phyloP scores from a whole-genome alignment of 2,797 vertebrate species.

The Craterocephalus amniculus region DNA sequence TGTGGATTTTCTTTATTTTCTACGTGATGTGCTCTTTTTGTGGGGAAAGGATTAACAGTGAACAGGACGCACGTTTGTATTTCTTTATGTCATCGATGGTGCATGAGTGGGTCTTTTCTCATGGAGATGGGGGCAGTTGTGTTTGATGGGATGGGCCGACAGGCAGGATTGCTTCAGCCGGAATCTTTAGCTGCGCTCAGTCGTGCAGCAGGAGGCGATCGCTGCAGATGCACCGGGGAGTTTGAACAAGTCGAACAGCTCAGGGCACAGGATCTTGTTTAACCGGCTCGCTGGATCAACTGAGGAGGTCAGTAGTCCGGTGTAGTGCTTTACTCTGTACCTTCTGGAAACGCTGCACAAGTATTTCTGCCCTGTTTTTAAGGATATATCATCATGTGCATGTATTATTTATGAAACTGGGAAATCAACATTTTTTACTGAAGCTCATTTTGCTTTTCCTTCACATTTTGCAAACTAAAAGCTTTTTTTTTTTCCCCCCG shows the following conservation, averaged over 20 bases:
- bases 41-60: not conserved
- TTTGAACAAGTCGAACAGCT: not conserved
- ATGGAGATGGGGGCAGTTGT: slow-evolving; percentile 28
- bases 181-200: slow-evolving; percentile 9
- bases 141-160: slow-evolving; percentile 1
- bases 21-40: not conserved
- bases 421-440: not conserved
- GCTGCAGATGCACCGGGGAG: slow-evolving; percentile 9
- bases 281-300: not conserved
- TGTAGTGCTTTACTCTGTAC: not conserved
- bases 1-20: not conserved
- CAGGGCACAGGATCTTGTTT: not conserved
- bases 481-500: no score
- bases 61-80: not conserved
- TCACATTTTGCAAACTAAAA: not conserved
- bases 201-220: not conserved
- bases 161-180: not conserved
- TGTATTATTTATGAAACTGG: no score
- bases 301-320: slow-evolving; percentile 1
- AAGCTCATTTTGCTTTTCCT: not conserved
- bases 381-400: not conserved
- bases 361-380: no score
- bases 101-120: slow-evolving; percentile 18
- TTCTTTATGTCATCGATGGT: not conserved
- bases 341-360: accelerated